phyloP scores from a whole-genome alignment of 2,113 vertebrate species.

The Lynx canadensis region DNA sequence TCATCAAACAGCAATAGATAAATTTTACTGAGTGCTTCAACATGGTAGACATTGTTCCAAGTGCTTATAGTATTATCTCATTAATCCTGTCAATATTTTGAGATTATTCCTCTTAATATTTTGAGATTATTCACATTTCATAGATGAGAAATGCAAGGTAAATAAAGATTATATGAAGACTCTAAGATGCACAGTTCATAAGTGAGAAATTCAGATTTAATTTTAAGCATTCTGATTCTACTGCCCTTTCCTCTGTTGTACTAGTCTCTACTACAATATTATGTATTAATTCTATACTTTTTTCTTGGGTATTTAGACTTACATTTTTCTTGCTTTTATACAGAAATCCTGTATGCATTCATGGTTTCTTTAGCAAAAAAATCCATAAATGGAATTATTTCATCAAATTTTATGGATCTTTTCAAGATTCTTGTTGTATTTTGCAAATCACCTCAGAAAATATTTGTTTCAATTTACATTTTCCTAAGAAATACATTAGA shows the following conservation, averaged over 20 bases:
- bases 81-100: background rate
- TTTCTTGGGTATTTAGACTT: background rate
- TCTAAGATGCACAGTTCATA: background rate
- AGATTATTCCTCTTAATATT: background rate
- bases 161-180: background rate
- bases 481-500: background rate
- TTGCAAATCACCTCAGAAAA: background rate
- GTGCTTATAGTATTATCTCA: background rate
- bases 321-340: background rate
- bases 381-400: background rate
- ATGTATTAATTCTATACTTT: background rate
- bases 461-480: slow-evolving; percentile 20
- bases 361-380: background rate
- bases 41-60: background rate
- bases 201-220: background rate
- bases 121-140: background rate
- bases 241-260: background rate
- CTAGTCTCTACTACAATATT: background rate
- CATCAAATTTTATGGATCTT: background rate
- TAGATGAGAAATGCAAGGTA: background rate
- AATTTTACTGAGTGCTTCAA: background rate
- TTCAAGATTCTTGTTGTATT: background rate
- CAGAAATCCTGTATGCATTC: background rate
- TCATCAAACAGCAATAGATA: background rate
- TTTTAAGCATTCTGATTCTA: background rate